Percentiles rank a stretch among this genome's conserved stretches.
Conservation (phyloP, 1,140 invertebrate species). For the Potamilus streckersoni region DNA sequence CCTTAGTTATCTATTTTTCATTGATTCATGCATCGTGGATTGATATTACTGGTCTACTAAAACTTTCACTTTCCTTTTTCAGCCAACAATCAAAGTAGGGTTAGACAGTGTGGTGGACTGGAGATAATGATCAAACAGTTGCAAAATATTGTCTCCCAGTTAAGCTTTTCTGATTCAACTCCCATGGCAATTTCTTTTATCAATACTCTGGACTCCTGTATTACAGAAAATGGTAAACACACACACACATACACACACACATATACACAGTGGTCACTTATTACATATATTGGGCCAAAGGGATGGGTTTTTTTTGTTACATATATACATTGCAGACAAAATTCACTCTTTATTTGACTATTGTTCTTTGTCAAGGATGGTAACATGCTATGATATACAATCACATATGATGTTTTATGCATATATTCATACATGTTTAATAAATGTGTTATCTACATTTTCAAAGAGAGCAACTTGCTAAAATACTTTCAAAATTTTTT, state of each 20-base stretch:
- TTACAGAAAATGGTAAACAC: slow-evolving; percentile 30
- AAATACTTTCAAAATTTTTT: no score
- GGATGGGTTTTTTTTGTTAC: background rate
- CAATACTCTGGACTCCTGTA: slow-evolving; percentile 17
- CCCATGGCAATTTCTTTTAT: background rate
- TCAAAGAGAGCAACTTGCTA: no score
- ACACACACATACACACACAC: background rate
- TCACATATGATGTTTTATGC: no score
- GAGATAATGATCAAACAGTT: slow-evolving; percentile 27
- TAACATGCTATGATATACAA: no score
- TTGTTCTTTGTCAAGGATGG: no score
- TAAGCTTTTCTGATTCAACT: background rate
- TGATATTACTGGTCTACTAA: no score
- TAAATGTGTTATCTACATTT: no score
- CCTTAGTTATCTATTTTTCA: no score
- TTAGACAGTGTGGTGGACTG: slow-evolving; percentile 28
- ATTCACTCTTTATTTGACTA: no score
- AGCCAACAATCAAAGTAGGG: slow-evolving; percentile 23
- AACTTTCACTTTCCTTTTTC: background rate
- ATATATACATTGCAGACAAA: background rate
- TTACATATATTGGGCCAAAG: background rate
- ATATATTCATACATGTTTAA: no score
- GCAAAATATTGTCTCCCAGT: background rate
- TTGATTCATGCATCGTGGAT: no score
- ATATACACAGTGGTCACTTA: background rate